These are phyloP conservation scores for Sapajus apella DNA, from an alignment of 2,113 vertebrate species.

Conservation along the genomic window DNA sequence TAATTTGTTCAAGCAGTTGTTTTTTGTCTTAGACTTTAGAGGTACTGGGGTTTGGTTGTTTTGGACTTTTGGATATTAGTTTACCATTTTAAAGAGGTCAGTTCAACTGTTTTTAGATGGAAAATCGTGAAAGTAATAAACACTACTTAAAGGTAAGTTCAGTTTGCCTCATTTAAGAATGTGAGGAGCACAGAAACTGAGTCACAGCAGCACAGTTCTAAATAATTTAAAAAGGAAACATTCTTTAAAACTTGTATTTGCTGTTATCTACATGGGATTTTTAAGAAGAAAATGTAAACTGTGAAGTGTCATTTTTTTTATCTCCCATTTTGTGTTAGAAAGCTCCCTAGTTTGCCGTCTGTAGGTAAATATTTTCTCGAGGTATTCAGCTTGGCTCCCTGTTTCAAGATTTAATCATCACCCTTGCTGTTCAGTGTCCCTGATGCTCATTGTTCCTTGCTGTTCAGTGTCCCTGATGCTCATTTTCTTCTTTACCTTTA, in stretches of 20 bases:
- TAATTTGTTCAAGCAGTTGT: not conserved
- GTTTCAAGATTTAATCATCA: not conserved
- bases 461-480: rapidly evolving
- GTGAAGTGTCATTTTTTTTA: not conserved
- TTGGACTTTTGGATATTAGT: not conserved
- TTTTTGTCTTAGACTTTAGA: not conserved
- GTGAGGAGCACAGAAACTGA: not conserved
- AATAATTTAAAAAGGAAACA: not conserved
- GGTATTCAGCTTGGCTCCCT: not conserved
- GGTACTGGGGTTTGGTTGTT: not conserved
- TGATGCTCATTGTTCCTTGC: not conserved
- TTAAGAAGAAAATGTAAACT: not conserved
- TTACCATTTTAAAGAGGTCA: not conserved
- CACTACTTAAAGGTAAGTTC: not conserved
- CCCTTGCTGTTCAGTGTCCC: not conserved
- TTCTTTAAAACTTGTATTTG: conserved; percentile 13
- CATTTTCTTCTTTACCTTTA: not conserved
- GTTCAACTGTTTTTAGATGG: not conserved
- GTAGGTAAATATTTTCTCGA: not conserved
- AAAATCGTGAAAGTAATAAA: not conserved
- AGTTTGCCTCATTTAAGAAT: not conserved
- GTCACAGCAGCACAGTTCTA: not conserved
- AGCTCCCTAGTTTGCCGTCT: not conserved
- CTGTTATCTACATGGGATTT: not conserved
- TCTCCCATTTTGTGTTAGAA: not conserved